A percentile compares a stretch with the other conserved stretches of the same genome.
These are phyloP conservation scores for Agrotis puta DNA, from an alignment of 2,888 invertebrate species.

Conservation along the genomic window DNA sequence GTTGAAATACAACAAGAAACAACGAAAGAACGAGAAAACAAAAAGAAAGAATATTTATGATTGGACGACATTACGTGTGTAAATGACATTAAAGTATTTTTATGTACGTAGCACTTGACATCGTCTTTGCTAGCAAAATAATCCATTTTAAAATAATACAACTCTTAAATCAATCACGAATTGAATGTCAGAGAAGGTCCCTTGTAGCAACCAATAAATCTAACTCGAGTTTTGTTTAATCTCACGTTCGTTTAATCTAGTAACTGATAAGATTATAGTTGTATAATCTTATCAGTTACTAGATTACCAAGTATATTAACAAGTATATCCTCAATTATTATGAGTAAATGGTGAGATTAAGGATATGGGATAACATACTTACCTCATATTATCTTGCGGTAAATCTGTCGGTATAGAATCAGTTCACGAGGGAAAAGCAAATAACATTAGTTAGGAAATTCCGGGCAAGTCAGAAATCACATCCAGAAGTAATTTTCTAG, in stretches of 20 bases:
- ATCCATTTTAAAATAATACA: neutral
- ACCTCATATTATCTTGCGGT: slow-evolving; percentile 5
- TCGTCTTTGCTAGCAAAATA: neutral
- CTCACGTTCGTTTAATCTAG: slow-evolving; percentile 30
- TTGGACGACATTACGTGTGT: neutral
- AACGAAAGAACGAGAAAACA: no score
- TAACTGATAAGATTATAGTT: slow-evolving; percentile 46
- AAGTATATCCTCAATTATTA: slow-evolving; percentile 52
- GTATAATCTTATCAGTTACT: no score
- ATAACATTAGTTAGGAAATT: slow-evolving; percentile 22
- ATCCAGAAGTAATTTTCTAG: slow-evolving; percentile 35
- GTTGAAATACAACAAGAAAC: no score
- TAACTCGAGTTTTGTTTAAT: slow-evolving; percentile 22
- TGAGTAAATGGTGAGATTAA: slow-evolving; percentile 31
- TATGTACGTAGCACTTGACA: neutral
- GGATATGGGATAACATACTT: slow-evolving; percentile 30
- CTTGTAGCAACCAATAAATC: slow-evolving; percentile 7
- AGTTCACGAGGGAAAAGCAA: slow-evolving; percentile 20
- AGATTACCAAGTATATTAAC: no score
- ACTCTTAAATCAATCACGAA: neutral
- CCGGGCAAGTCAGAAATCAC: slow-evolving; percentile 34
- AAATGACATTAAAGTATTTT: neutral
- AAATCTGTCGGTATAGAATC: slow-evolving; percentile 17
- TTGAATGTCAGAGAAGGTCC: neutral
- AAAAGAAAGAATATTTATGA: no score